Conservation (phyloP, 2,113 vertebrate genomes). For the Xenopus tropicalis region UCB_Xtro_10.0 CM004451.2:78539001-78539500, state of each 20-base stretch:
- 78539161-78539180: too few relatives aligned
- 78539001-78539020: slow-evolving; percentile 26
- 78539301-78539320: neutral
- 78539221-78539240: too few relatives aligned
- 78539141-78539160: too few relatives aligned
- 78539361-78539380: neutral
- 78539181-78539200: too few relatives aligned
- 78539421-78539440: neutral
- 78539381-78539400: slow-evolving; percentile 15
- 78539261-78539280: too few relatives aligned
- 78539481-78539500: neutral
- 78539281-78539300: neutral
- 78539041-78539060: too few relatives aligned
- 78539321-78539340: slow-evolving; percentile 8
- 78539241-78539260: slow-evolving; percentile 63
- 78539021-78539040: too few relatives aligned
- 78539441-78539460: neutral
- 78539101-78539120: too few relatives aligned
- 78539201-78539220: too few relatives aligned
- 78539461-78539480: neutral
- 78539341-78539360: slow-evolving; percentile 19
- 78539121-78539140: too few relatives aligned
- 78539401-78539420: neutral
- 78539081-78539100: too few relatives aligned
- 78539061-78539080: too few relatives aligned